Evolutionary conservation across 2,113 vertebrate species (phyloP).

Genomic region (Indri indri): DNA sequence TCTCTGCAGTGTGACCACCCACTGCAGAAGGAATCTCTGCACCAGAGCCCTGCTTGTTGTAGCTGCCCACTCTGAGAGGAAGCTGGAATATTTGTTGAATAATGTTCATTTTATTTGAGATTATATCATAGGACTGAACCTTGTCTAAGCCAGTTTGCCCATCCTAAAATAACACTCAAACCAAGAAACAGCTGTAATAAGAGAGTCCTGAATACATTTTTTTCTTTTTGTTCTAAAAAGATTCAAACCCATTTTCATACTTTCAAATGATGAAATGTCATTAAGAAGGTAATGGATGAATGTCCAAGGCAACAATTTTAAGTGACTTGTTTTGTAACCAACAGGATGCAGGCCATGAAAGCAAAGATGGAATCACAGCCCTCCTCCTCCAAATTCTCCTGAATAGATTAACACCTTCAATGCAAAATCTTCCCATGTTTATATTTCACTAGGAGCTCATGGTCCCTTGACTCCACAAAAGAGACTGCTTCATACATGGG

Average conservation of each 20-base stretch:
- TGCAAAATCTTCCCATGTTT: not conserved
- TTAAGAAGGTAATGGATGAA: not conserved
- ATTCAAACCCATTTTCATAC: not conserved
- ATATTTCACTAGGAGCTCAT: not conserved
- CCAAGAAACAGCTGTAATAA: conserved; percentile 17
- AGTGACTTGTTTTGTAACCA: not conserved
- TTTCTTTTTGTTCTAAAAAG: conserved; percentile 6
- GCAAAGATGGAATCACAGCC: not conserved
- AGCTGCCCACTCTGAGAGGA: conserved; percentile 38
- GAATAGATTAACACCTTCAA: not conserved
- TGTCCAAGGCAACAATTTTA: conserved; percentile 6
- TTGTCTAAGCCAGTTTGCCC: not conserved
- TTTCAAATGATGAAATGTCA: conserved; percentile 4
- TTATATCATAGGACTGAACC: not conserved
- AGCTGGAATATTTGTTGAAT: not conserved
- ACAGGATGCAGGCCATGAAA: not conserved
- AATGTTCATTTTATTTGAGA: not conserved
- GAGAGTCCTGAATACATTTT: conserved; percentile 17
- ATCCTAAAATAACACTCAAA: not conserved
- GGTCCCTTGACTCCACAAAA: not conserved
- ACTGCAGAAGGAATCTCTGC: not conserved
- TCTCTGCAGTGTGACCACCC: not conserved
- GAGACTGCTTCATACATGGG: not conserved
- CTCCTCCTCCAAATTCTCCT: not conserved
- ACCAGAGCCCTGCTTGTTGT: not conserved